phyloP scores from a whole-genome alignment of 2,888 invertebrate species.

The Nomada ferruginata region DNA sequence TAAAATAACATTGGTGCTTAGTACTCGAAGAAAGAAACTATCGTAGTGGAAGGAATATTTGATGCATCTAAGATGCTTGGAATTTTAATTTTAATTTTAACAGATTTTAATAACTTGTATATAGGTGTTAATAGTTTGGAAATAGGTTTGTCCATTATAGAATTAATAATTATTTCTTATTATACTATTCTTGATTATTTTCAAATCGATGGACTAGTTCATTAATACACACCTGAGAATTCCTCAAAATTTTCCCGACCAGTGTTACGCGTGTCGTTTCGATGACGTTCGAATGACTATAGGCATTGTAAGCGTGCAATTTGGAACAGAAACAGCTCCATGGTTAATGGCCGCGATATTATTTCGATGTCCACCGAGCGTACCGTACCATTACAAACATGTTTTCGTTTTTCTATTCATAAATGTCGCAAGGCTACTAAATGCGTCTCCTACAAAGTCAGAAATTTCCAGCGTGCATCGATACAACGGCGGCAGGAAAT shows the following conservation, averaged over 20 bases:
- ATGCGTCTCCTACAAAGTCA: neutral
- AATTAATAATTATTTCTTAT: too few species aligned
- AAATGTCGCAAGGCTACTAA: neutral
- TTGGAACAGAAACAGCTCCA: neutral
- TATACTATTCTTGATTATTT: too few species aligned
- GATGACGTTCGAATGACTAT: neutral
- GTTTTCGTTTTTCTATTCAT: neutral
- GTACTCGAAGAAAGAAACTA: neutral
- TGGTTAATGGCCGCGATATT: constrained; percentile 20
- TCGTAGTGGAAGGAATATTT: neutral
- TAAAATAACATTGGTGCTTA: neutral
- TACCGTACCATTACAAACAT: neutral
- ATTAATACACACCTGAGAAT: neutral
- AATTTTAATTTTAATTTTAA: too few species aligned
- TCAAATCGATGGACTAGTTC: too few species aligned
- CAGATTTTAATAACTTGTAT: too few species aligned
- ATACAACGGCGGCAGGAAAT: constrained; percentile 4
- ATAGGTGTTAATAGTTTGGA: too few species aligned
- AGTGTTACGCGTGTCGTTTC: neutral
- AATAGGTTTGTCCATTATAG: too few species aligned
- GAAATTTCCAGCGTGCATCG: constrained; percentile 2
- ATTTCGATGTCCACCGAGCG: constrained; percentile 24
- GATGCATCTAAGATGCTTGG: too few species aligned
- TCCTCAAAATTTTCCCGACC: neutral
- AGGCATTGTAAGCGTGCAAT: constrained; percentile 1